Evolutionary conservation across 2,888 invertebrate species (phyloP), one percentile per base, ranked within the genome.

Genomic region (Bimastos eiseni): DNA sequence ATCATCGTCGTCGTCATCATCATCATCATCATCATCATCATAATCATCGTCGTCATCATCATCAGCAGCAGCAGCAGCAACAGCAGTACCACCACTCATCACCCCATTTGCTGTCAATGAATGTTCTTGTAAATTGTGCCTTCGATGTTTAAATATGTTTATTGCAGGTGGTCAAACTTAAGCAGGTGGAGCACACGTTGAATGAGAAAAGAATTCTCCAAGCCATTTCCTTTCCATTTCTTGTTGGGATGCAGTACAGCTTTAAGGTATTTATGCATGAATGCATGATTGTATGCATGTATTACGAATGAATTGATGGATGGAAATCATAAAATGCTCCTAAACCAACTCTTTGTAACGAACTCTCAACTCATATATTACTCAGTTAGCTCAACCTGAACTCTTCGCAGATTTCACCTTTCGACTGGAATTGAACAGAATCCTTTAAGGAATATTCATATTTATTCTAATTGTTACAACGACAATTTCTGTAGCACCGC

Each of bases 201-300:
- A 99, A 99, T 96, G 99, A 99, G 96, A 99, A 99, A 96, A 97
- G 98, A 95, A 99, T 99, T 95, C 96, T 99, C 94, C 99, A 99
- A 96, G 99, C 99, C 93, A 99, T 99, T 96, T 98, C 97, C 95
- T 99, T 99, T 96, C 99, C 99, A 92, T 99, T 99, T 96, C 97
- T 99, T 94, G 99, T 99, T 95, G 91, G 91, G 21, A 88, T 92
- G 55, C 91, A 92, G 88, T 92, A 91, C 91, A 92, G 92, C 89
- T 92, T 92, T 89, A 92, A 92, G 92, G 92, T 92, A n/a, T n/a
- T 30, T 70, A 13, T 70, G 8, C 49, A 30, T 24, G 41, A 41
- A 41, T 41, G 19, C 15, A 49, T 41, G 49, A 49, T 6, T 49
- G 24, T 6, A 49, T 24, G 19, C 24, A 6, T 49, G 1, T 21